Evolutionary conservation across 2,888 invertebrate genomes (phyloP).

Genomic region (Orgyia antiqua): DNA sequence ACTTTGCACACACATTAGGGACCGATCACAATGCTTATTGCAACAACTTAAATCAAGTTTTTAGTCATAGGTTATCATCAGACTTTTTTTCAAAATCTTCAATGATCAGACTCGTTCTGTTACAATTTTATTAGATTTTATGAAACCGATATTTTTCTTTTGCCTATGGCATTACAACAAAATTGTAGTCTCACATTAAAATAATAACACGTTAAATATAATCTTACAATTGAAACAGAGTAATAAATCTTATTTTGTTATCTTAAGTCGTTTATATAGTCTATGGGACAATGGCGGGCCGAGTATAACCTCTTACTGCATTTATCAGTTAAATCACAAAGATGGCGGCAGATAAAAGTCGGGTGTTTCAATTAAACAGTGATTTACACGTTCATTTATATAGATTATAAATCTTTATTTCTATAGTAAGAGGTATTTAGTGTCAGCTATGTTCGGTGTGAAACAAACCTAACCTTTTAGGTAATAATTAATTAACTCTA

Average conservation of each 20-base stretch:
- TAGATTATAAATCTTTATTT: constrained; percentile 15
- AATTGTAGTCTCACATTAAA: too few relatives aligned
- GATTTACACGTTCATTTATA: constrained; percentile 14
- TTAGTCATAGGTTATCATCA: too few relatives aligned
- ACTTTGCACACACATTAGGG: too few relatives aligned
- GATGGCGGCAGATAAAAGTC: constrained; percentile 15
- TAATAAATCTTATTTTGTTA: constrained; percentile 21
- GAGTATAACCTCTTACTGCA: constrained; percentile 9
- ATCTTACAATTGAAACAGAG: constrained; percentile 6
- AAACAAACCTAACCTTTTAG: too few relatives aligned
- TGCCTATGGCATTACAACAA: too few relatives aligned
- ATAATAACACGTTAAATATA: constrained; percentile 5
- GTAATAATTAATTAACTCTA: too few relatives aligned
- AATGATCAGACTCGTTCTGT: too few relatives aligned
- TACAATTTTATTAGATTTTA: too few relatives aligned
- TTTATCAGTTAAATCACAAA: constrained; percentile 5
- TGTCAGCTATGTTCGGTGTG: not conserved
- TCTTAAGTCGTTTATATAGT: constrained; percentile 22
- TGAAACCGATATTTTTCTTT: too few relatives aligned
- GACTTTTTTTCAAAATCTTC: too few relatives aligned
- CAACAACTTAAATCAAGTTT: too few relatives aligned
- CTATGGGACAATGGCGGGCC: constrained; percentile 19
- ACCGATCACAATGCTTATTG: too few relatives aligned
- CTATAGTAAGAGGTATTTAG: constrained; percentile 2
- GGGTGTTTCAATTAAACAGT: constrained; percentile 22